Evolutionary conservation across 2,113 vertebrate genomes (phyloP).

Genomic region (Gymnarchus niloticus): DNA sequence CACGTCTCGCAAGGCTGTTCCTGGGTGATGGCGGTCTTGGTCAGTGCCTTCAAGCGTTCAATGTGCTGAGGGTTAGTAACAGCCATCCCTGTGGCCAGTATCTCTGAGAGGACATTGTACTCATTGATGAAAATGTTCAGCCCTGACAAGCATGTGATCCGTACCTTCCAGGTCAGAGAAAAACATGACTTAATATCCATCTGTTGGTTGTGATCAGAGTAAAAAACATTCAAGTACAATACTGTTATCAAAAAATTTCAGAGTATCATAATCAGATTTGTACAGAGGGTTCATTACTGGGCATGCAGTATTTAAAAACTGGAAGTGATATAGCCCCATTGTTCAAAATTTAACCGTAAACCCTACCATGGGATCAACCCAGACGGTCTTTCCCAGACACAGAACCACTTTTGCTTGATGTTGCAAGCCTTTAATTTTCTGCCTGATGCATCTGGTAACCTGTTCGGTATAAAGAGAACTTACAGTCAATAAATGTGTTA

Average conservation of each 20-base stretch:
- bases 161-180: constrained; percentile 57
- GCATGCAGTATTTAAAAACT: background rate
- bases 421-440: constrained; percentile 71
- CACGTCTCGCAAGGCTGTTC: constrained; percentile 20
- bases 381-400: constrained; percentile 74
- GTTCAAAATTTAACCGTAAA: background rate
- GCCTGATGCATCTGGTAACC: constrained; percentile 72
- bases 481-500: background rate
- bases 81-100: constrained; percentile 75
- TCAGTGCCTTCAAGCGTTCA: constrained; percentile 59
- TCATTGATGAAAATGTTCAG: constrained; percentile 72
- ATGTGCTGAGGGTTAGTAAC: constrained; percentile 70
- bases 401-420: constrained; percentile 76
- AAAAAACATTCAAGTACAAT: background rate
- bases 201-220: background rate
- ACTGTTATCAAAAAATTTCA: background rate
- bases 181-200: background rate
- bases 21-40: background rate
- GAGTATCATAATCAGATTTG: background rate
- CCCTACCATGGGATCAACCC: constrained; percentile 84
- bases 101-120: constrained; percentile 73
- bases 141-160: constrained; percentile 57
- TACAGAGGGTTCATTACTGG: background rate
- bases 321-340: background rate
- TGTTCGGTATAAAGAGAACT: constrained; percentile 39